Conservation (phyloP, 1,140 invertebrate species). For the Cydia strobilella region DNA sequence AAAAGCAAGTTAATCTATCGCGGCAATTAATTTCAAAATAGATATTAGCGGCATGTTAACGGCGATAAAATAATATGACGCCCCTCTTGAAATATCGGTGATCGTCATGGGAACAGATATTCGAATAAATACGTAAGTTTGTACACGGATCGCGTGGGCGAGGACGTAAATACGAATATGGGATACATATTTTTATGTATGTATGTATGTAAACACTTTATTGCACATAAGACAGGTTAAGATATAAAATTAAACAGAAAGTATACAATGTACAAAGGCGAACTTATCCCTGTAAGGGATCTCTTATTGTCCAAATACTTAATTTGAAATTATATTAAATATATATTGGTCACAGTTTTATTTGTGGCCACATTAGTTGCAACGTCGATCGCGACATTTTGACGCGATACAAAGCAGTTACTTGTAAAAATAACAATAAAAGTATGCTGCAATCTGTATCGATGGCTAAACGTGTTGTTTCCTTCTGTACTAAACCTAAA, state of each 20-base stretch:
- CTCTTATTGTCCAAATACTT: too few relatives aligned
- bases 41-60: slow-evolving; percentile 2
- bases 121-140: slow-evolving; percentile 44
- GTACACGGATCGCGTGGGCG: slow-evolving; percentile 47
- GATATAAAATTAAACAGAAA: too few relatives aligned
- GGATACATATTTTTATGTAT: slow-evolving; percentile 69
- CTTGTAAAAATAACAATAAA: background rate
- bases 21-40: slow-evolving; percentile 4
- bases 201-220: too few relatives aligned
- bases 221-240: too few relatives aligned
- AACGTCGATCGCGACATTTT: background rate
- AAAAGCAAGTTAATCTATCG: background rate
- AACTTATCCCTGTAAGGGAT: too few relatives aligned
- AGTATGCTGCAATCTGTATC: background rate
- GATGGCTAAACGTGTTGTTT: background rate
- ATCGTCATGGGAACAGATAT: slow-evolving; percentile 50
- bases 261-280: too few relatives aligned
- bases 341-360: background rate
- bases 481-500: slow-evolving; percentile 14
- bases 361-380: background rate
- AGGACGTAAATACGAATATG: slow-evolving; percentile 54
- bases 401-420: background rate
- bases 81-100: slow-evolving; percentile 23
- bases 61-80: slow-evolving; percentile 14
- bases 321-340: too few relatives aligned